phyloP scores from a whole-genome alignment of 2,888 invertebrate species.

The Andrena haemorrhoa region DNA sequence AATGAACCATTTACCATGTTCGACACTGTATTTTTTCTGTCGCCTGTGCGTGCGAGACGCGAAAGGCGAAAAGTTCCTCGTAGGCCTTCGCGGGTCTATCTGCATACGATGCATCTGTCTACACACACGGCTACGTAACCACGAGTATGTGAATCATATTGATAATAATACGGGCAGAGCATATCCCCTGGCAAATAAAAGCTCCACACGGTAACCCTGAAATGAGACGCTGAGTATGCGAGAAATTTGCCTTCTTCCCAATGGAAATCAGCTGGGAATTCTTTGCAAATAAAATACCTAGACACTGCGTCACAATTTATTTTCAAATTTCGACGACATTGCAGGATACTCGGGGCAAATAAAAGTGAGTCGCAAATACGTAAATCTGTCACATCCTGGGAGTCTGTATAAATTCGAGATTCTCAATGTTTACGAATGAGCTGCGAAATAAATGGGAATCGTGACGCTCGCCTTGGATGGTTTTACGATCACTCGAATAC shows the following conservation, averaged over 20 bases:
- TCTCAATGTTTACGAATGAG: not conserved
- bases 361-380: not conserved
- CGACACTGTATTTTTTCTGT: conserved; percentile 58
- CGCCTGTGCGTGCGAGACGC: conserved; percentile 29
- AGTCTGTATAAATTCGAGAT: conserved; percentile 1
- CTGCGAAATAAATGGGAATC: not conserved
- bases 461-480: not conserved
- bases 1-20: conserved; percentile 73
- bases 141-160: conserved; percentile 36
- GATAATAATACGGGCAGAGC: conserved; percentile 40
- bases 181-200: conserved; percentile 39
- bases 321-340: not conserved
- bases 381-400: too few species aligned
- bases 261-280: not conserved
- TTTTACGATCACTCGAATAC: not conserved
- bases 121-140: conserved; percentile 11
- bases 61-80: conserved; percentile 23
- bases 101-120: conserved; percentile 51
- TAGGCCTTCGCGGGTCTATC: conserved; percentile 36
- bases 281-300: not conserved
- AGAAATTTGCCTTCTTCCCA: not conserved
- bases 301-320: not conserved
- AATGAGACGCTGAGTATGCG: not conserved
- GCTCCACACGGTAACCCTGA: not conserved
- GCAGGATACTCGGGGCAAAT: too few species aligned